Percentiles rank a stretch among this genome's conserved stretches.
These are phyloP conservation scores for Channa maculata DNA, from an alignment of 2,113 vertebrate species.

Conservation along the genomic window DNA sequence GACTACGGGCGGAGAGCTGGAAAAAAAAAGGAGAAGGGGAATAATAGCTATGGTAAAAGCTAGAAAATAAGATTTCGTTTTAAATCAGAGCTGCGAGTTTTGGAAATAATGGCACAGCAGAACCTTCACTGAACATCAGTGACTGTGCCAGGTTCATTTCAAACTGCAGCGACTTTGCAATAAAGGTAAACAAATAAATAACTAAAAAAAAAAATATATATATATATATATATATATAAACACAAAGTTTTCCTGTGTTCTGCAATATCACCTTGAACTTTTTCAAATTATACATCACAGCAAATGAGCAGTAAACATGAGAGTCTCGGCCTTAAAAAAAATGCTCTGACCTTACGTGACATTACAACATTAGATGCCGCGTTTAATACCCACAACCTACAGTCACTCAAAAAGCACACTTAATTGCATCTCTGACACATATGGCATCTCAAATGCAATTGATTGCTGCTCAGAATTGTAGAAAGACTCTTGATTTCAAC, in stretches of 20 bases:
- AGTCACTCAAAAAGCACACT: constrained; percentile 43
- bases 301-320: neutral
- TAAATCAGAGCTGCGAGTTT: neutral
- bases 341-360: constrained; percentile 12
- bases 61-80: neutral
- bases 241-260: neutral
- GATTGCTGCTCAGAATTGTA: constrained; percentile 63
- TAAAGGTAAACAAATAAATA: constrained; percentile 25
- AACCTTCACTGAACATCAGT: constrained; percentile 8
- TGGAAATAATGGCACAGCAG: neutral
- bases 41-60: constrained; percentile 11
- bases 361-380: constrained; percentile 13
- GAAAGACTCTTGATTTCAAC: constrained; percentile 62
- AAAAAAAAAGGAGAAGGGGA: neutral
- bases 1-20: constrained; percentile 11
- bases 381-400: constrained; percentile 31
- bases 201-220: no score
- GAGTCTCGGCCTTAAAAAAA: constrained; percentile 9
- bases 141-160: constrained; percentile 7
- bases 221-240: no score
- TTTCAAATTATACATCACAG: neutral
- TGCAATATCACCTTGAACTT: constrained; percentile 26
- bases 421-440: constrained; percentile 61
- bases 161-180: neutral
- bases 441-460: constrained; percentile 65